Conservation (phyloP, 2,113 vertebrate species). For the Cygnus atratus region DNA sequence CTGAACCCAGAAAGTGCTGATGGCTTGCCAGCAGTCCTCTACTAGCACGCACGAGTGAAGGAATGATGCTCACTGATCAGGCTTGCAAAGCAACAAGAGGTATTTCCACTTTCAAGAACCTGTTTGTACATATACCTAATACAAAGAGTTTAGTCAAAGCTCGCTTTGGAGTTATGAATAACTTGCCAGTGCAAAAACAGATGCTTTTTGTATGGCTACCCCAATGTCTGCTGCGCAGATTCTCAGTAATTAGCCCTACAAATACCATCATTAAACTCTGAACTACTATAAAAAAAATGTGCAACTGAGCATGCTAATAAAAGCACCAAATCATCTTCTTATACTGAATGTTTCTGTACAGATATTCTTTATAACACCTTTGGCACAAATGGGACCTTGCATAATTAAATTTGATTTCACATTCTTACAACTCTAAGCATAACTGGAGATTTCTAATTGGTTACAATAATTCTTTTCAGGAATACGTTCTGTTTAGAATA, state of each 20-base stretch:
- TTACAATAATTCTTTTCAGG: constrained; percentile 42
- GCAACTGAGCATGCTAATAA: constrained; percentile 39
- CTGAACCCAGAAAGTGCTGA: not conserved
- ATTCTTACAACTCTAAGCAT: constrained; percentile 44
- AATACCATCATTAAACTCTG: constrained; percentile 43
- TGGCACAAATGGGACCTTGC: constrained; percentile 45
- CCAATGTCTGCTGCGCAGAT: not conserved
- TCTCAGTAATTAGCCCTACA: constrained; percentile 42
- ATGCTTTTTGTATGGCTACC: not conserved
- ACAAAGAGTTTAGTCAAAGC: not conserved
- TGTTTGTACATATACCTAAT: not conserved
- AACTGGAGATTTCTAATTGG: constrained; percentile 64
- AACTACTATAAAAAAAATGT: constrained; percentile 35
- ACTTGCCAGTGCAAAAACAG: not conserved
- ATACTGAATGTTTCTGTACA: constrained; percentile 29
- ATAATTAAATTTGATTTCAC: constrained; percentile 73
- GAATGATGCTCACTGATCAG: not conserved
- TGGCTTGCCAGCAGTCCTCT: not conserved
- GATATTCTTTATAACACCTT: constrained; percentile 51
- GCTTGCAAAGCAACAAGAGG: not conserved
- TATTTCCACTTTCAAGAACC: not conserved
- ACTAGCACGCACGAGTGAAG: rapidly evolving
- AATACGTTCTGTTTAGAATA: constrained; percentile 25
- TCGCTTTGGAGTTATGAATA: not conserved
- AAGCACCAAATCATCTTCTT: constrained; percentile 16